phyloP scores from a whole-genome alignment of 2,797 vertebrate species.

The Chrysocyon brachyurus region DNA sequence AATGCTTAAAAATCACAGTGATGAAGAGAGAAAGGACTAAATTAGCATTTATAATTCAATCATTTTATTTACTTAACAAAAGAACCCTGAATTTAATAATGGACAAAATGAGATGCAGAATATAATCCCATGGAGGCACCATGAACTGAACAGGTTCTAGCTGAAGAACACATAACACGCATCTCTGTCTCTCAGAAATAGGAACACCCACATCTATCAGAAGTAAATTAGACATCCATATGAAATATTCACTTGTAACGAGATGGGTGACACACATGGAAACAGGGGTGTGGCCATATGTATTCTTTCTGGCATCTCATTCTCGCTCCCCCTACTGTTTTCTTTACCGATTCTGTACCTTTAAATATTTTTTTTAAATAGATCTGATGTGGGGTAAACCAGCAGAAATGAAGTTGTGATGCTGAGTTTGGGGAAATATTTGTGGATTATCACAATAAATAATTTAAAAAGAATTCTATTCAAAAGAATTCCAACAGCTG shows the following conservation, averaged over 20 bases:
- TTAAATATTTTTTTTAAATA: neutral
- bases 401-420: constrained; percentile 35
- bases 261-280: neutral
- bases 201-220: neutral
- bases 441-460: neutral
- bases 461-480: neutral
- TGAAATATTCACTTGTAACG: neutral
- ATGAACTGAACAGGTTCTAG: neutral
- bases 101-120: constrained; percentile 30
- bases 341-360: neutral
- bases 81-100: constrained; percentile 43
- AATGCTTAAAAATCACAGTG: constrained; percentile 9
- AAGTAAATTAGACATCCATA: neutral
- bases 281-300: neutral
- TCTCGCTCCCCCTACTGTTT: neutral
- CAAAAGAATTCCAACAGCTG: neutral
- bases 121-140: neutral
- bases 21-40: constrained; percentile 48
- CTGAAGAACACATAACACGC: neutral
- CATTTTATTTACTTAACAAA: constrained; percentile 57
- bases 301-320: neutral
- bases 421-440: neutral
- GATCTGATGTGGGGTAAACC: neutral
- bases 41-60: constrained; percentile 45
- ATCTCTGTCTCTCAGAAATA: neutral